Percentiles rank a stretch among this genome's conserved stretches.
Evolutionary conservation across 2,113 vertebrate species (phyloP).

Genomic region (Glaucidium brasilianum): DNA sequence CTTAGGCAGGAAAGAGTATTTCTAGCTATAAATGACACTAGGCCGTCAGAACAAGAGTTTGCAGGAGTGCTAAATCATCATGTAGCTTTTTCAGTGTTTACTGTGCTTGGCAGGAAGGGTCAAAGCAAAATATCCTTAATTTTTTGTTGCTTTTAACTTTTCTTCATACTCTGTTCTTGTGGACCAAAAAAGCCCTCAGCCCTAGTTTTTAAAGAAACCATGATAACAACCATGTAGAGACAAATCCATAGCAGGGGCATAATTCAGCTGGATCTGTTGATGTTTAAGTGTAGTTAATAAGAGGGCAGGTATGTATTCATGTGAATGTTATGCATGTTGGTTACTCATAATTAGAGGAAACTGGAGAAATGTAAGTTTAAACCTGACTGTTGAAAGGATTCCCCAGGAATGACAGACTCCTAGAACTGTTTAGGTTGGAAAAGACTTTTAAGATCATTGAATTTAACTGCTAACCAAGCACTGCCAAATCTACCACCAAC

Average conservation of each 20-base stretch:
- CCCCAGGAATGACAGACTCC: neutral
- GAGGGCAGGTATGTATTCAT: neutral
- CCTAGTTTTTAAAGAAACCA: neutral
- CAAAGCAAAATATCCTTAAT: neutral
- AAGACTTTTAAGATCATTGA: neutral
- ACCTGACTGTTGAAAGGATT: neutral
- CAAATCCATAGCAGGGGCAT: neutral
- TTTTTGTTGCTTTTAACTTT: neutral
- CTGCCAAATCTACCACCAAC: neutral
- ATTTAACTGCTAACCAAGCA: accelerated
- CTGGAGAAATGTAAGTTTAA: neutral
- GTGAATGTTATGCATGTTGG: neutral
- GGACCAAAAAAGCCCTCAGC: neutral
- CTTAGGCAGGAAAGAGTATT: neutral
- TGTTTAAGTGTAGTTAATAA: neutral
- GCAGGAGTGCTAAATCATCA: neutral
- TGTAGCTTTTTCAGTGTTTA: neutral
- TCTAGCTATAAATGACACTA: neutral
- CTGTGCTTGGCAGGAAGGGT: neutral
- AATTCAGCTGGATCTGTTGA: neutral
- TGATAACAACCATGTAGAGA: neutral
- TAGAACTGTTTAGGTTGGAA: neutral
- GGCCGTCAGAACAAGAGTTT: neutral
- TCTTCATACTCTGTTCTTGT: neutral
- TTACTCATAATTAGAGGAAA: neutral